These are phyloP conservation scores for Leptodactylus fuscus DNA, from an alignment of 2,113 vertebrate genomes.

Conservation along the genomic window DNA sequence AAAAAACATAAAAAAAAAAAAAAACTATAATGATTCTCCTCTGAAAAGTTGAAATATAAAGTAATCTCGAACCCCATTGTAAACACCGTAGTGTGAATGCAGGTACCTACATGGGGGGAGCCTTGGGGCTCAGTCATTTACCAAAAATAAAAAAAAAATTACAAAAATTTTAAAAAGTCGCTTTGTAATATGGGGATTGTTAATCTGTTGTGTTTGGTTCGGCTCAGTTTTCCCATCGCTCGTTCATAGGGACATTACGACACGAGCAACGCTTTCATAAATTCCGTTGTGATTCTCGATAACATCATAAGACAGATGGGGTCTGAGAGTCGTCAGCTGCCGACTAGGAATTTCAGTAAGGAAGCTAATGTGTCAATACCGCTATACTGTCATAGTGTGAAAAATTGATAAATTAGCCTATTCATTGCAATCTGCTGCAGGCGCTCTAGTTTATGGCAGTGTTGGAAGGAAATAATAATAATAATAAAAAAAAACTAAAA, in stretches of 20 bases:
- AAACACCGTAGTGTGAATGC: too few relatives aligned
- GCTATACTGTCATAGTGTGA: not conserved
- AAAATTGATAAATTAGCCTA: slow-evolving; percentile 22
- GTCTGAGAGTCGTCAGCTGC: not conserved
- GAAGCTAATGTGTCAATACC: slow-evolving; percentile 29
- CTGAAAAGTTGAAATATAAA: slow-evolving; percentile 41
- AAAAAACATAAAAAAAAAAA: not conserved
- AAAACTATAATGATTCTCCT: slow-evolving; percentile 45
- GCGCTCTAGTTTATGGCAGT: not conserved
- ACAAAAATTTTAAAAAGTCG: too few relatives aligned
- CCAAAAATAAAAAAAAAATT: not conserved
- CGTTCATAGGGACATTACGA: not conserved
- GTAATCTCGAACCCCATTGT: slow-evolving; percentile 6
- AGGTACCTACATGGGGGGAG: not conserved
- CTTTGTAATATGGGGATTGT: too few relatives aligned
- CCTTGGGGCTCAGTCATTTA: not conserved
- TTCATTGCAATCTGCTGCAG: not conserved
- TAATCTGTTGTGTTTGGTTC: too few relatives aligned
- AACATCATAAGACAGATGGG: slow-evolving; percentile 14
- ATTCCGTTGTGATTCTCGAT: slow-evolving; percentile 20
- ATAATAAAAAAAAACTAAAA: too few relatives aligned
- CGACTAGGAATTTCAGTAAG: slow-evolving; percentile 6
- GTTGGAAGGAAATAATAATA: not conserved
- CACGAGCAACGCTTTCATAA: not conserved
- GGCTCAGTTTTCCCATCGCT: not conserved